Percentiles rank a stretch among this genome's conserved stretches.
These are phyloP conservation scores for Urocitellus parryii DNA, from an alignment of 2,113 vertebrate genomes.

Conservation along the genomic window DNA sequence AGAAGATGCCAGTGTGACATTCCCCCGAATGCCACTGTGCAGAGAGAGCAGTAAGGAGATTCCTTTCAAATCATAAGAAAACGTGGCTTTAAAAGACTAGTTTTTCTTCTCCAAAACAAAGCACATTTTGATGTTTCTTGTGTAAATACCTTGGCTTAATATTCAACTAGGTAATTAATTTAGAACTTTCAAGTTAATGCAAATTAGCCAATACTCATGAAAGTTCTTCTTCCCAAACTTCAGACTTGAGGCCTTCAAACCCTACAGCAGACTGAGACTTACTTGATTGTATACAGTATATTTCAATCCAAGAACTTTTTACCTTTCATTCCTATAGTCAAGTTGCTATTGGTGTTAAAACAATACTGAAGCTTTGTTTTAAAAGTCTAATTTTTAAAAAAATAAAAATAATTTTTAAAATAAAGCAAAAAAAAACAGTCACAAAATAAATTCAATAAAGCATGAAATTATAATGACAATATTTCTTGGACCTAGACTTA, in stretches of 20 bases:
- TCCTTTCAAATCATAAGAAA: not conserved
- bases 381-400: not conserved
- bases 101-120: conserved; percentile 13
- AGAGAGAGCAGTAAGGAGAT: not conserved
- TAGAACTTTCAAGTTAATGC: conserved; percentile 24
- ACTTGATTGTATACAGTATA: not conserved
- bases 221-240: not conserved
- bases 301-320: not conserved
- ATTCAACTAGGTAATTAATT: not conserved
- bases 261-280: not conserved
- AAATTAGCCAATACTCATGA: not conserved
- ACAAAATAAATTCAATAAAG: conserved; percentile 14
- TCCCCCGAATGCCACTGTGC: rapidly evolving
- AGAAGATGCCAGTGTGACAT: rapidly evolving
- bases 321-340: not conserved
- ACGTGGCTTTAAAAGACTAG: not conserved
- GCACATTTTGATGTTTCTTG: not conserved
- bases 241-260: not conserved
- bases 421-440: not conserved
- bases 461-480: not conserved
- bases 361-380: not conserved
- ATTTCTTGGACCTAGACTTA: not conserved
- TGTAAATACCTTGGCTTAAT: not conserved
- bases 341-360: not conserved
- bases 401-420: conserved; percentile 36